Conservation (phyloP, 2,797 vertebrate species). For the Hoplostethus mediterraneus region DNA sequence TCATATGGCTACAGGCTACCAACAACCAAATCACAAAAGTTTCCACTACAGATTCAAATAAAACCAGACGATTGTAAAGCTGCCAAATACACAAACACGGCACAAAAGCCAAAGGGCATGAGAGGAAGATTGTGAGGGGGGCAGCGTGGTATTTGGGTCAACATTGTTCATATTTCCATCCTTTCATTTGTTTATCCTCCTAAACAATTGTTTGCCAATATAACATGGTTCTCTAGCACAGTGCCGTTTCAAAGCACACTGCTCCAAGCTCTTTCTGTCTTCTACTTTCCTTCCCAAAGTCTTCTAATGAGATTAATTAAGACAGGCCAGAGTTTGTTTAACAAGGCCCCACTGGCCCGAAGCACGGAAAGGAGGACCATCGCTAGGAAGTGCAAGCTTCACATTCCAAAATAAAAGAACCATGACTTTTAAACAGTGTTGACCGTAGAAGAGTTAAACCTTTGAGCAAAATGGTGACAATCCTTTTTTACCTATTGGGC, state of each 20-base stretch:
- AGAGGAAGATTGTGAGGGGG: conserved; percentile 11
- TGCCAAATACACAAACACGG: conserved; percentile 15
- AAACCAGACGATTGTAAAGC: conserved; percentile 17
- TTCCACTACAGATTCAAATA: conserved; percentile 15
- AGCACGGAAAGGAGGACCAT: conserved; percentile 50
- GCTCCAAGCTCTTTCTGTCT: conserved; percentile 46
- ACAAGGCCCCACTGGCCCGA: conserved; percentile 69
- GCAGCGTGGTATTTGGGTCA: conserved; percentile 65
- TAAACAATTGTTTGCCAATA: conserved; percentile 39
- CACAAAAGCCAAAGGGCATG: conserved; percentile 43
- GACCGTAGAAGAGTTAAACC: conserved; percentile 39
- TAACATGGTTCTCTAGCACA: conserved; percentile 33
- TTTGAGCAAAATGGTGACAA: conserved; percentile 42
- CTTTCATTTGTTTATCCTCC: conserved; percentile 62
- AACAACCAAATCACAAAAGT: conserved; percentile 16
- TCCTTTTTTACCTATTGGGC: conserved; percentile 36
- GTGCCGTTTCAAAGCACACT: conserved; percentile 25
- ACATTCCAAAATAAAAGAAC: conserved; percentile 41
- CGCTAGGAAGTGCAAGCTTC: conserved; percentile 41
- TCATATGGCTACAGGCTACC: conserved; percentile 11
- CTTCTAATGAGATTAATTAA: conserved; percentile 82
- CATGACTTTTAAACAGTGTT: conserved; percentile 15
- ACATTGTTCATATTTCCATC: conserved; percentile 59
- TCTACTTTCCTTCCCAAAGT: conserved; percentile 63
- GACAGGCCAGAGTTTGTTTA: conserved; percentile 74